Percentiles rank a stretch among this genome's conserved stretches.
These are phyloP conservation scores for Pseudopodoces humilis DNA, from an alignment of 2,113 vertebrate genomes.

Conservation along the genomic window DNA sequence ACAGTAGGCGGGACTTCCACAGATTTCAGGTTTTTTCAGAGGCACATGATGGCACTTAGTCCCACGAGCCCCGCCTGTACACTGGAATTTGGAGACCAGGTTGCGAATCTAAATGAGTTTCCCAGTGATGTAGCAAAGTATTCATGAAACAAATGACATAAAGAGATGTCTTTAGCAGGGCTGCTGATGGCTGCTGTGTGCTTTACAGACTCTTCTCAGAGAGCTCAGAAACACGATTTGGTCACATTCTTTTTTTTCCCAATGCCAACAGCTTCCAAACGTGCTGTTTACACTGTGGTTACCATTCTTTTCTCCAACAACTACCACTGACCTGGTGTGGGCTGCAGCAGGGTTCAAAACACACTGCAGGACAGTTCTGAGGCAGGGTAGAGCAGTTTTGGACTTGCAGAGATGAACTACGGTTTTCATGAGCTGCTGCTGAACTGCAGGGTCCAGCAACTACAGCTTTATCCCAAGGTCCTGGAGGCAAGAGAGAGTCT, in stretches of 20 bases:
- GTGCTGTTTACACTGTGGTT: rapidly evolving
- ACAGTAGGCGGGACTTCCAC: background rate
- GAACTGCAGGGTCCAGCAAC: background rate
- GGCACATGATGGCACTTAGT: rapidly evolving
- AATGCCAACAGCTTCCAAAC: background rate
- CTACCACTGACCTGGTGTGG: rapidly evolving
- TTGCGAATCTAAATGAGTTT: background rate
- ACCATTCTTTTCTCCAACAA: background rate
- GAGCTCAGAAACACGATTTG: background rate
- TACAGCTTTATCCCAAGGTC: background rate
- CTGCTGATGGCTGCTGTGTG: background rate
- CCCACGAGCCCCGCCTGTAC: background rate
- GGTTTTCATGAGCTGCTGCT: background rate
- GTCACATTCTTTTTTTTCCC: background rate
- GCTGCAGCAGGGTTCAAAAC: background rate
- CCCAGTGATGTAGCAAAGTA: background rate
- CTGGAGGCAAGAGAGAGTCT: background rate
- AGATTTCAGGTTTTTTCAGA: background rate
- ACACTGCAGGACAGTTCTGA: background rate
- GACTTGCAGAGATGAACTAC: background rate
- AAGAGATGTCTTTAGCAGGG: background rate
- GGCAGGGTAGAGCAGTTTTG: background rate
- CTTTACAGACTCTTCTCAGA: background rate
- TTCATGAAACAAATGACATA: background rate
- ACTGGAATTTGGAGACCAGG: background rate